phyloP scores from a whole-genome alignment of 2,888 invertebrate species.

The Cinara cedri region DNA sequence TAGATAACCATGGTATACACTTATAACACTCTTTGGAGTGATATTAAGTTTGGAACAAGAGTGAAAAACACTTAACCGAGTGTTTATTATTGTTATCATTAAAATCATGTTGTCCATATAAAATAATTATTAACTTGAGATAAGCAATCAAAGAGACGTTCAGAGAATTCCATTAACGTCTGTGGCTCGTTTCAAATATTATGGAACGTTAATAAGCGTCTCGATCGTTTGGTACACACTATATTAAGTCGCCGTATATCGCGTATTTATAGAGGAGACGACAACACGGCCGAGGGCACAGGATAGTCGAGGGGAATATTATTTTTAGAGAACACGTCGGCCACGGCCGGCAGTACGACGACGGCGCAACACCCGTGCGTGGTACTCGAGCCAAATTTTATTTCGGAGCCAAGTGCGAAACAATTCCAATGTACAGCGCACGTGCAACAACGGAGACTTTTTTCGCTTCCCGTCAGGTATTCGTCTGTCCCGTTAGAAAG shows the following conservation, averaged over 20 bases:
- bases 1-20: too few relatives aligned
- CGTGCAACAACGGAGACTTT: not conserved
- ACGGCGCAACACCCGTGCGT: conserved; percentile 21
- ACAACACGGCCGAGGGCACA: conserved; percentile 4
- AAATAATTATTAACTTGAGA: too few relatives aligned
- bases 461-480: conserved; percentile 2
- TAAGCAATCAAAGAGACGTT: too few relatives aligned
- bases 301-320: conserved; percentile 22
- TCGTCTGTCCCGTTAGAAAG: not conserved
- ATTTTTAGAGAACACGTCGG: conserved; percentile 43
- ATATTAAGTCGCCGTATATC: not conserved
- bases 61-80: too few relatives aligned
- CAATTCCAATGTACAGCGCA: not conserved
- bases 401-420: conserved; percentile 44
- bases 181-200: too few relatives aligned
- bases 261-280: conserved; percentile 42
- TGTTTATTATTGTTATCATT: too few relatives aligned
- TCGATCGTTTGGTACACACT: conserved; percentile 14
- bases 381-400: conserved; percentile 48
- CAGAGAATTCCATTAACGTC: too few relatives aligned
- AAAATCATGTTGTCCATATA: too few relatives aligned
- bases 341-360: not conserved
- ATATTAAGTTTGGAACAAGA: too few relatives aligned
- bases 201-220: too few relatives aligned
- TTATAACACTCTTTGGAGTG: too few relatives aligned